Percentiles rank a stretch among this genome's conserved stretches.
These are phyloP conservation scores for Sitta europaea DNA, from an alignment of 2,113 vertebrate genomes.

Conservation along the genomic window DNA sequence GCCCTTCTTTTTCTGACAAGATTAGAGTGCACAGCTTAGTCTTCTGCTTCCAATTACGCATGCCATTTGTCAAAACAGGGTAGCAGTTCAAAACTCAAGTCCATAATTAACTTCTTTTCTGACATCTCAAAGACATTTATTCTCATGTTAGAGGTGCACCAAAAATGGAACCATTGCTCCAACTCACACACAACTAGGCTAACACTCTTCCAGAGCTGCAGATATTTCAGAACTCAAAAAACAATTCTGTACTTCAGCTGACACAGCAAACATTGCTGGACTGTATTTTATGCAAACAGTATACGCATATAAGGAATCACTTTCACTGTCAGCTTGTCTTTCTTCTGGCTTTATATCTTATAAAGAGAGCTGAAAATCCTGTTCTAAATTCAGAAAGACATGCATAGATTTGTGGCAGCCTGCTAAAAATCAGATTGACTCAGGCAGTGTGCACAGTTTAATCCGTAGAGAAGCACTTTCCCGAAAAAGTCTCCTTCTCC, in stretches of 20 bases:
- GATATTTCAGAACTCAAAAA: neutral
- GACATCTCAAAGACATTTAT: neutral
- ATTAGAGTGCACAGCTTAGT: neutral
- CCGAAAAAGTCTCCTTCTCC: neutral
- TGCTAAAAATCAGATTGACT: neutral
- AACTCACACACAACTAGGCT: neutral
- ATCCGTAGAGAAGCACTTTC: neutral
- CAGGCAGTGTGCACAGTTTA: neutral
- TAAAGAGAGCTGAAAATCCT: neutral
- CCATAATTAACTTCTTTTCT: slow-evolving; percentile 5
- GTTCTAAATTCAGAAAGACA: neutral
- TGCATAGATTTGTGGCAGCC: neutral
- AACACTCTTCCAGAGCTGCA: neutral
- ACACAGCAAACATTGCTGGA: slow-evolving; percentile 1
- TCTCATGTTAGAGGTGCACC: neutral
- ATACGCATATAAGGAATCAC: neutral
- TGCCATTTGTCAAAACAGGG: neutral
- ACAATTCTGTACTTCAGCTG: neutral
- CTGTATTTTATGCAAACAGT: neutral
- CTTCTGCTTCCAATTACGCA: neutral
- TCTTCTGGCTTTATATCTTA: slow-evolving; percentile 13
- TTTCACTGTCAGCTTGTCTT: neutral
- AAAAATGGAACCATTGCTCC: neutral
- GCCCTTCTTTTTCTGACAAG: neutral
- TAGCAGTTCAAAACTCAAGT: neutral